These are phyloP conservation scores for Lamellibrachia columna DNA, from an alignment of 2,888 invertebrate species.

Conservation along the genomic window DNA sequence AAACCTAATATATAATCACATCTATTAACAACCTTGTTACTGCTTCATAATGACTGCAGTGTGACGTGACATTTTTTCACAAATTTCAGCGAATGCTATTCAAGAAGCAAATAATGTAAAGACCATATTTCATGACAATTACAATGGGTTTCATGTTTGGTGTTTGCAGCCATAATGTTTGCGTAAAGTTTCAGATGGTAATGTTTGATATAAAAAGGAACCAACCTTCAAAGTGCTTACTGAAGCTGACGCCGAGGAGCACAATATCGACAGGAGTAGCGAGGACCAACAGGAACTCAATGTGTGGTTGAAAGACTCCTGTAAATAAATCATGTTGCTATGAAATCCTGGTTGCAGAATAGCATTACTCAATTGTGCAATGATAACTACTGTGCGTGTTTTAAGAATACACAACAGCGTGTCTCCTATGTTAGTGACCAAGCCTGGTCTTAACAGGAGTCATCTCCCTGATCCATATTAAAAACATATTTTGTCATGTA, in stretches of 20 bases:
- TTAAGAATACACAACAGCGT: not conserved
- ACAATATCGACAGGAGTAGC: conserved; percentile 96
- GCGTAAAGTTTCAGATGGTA: not conserved
- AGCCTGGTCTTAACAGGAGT: too few species aligned
- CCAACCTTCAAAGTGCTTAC: conserved; percentile 41
- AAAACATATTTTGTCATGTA: too few species aligned
- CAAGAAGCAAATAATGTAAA: not conserved
- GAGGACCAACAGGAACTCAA: conserved; percentile 88
- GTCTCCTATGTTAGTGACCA: not conserved
- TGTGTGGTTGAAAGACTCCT: conserved; percentile 88
- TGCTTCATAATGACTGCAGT: too few species aligned
- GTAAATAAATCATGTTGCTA: conserved; percentile 35
- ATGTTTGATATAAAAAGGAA: not conserved
- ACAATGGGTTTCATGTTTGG: too few species aligned
- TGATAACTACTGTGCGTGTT: not conserved
- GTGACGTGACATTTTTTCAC: not conserved
- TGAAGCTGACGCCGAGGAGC: conserved; percentile 79
- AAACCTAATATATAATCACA: too few species aligned
- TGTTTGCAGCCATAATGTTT: too few species aligned
- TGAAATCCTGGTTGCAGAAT: conserved; percentile 20
- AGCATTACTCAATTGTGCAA: not conserved
- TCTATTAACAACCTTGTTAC: too few species aligned
- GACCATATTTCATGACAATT: too few species aligned
- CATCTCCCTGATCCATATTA: too few species aligned
- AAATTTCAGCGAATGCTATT: not conserved